Percentiles rank a stretch among this genome's conserved stretches.
phyloP scores from a whole-genome alignment of 1,140 invertebrate species.

The Cataglyphis hispanica region DNA sequence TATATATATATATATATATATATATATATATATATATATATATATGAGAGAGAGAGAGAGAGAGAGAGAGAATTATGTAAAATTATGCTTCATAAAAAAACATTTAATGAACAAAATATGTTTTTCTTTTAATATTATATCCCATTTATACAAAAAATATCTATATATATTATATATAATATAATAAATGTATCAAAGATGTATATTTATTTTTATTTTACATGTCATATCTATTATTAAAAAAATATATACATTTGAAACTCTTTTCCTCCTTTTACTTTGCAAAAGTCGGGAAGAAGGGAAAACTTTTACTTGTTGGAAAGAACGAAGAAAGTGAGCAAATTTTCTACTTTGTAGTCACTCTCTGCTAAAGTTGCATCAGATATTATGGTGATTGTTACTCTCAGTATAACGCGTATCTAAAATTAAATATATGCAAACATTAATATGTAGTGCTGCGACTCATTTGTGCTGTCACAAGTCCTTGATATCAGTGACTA shows the following conservation, averaged over 20 bases:
- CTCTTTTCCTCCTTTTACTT: neutral
- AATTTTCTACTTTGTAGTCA: neutral
- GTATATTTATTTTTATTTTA: neutral
- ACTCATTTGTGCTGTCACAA: conserved; percentile 25
- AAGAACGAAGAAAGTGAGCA: neutral
- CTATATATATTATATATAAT: too few relatives aligned
- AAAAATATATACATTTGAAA: neutral
- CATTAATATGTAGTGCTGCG: conserved; percentile 56
- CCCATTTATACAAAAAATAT: neutral
- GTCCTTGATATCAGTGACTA: conserved; percentile 44
- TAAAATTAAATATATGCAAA: conserved; percentile 23
- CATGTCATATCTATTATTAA: neutral
- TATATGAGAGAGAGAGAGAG: too few relatives aligned
- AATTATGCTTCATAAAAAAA: neutral
- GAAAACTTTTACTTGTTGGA: neutral
- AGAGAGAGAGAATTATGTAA: too few relatives aligned
- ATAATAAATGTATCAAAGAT: too few relatives aligned
- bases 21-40: too few relatives aligned
- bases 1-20: too few relatives aligned
- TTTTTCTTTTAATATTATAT: neutral
- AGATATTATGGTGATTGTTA: conserved; percentile 23
- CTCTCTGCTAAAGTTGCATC: neutral
- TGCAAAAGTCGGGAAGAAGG: neutral
- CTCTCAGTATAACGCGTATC: neutral
- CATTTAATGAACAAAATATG: neutral